phyloP scores from a whole-genome alignment of 1,140 invertebrate species.

The Drosophila kikkawai region DNA sequence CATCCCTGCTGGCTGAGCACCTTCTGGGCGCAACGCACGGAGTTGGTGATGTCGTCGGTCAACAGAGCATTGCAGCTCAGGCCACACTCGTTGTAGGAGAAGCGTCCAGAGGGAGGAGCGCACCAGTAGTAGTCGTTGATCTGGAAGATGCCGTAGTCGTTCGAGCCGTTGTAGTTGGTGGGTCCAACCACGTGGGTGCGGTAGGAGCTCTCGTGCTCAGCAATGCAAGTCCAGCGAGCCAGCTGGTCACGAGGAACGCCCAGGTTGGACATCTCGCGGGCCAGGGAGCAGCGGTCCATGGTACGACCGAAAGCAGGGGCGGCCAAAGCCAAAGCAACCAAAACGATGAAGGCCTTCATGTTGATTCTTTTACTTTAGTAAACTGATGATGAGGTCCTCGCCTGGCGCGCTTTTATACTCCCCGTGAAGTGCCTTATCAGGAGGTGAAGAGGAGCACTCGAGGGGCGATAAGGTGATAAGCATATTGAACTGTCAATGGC shows the following conservation, averaged over 20 bases:
- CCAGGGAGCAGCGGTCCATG: conserved; percentile 79
- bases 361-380: conserved; percentile 12
- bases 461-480: conserved; percentile 23
- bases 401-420: conserved; percentile 33
- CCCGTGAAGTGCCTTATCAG: background rate
- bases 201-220: background rate
- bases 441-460: background rate
- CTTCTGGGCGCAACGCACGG: conserved; percentile 71
- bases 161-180: conserved; percentile 68
- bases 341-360: conserved; percentile 67
- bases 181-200: conserved; percentile 46
- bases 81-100: too few species aligned
- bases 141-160: conserved; percentile 80
- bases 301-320: conserved; percentile 66
- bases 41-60: background rate
- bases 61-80: too few species aligned
- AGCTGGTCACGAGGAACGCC: conserved; percentile 1
- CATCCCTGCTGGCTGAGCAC: conserved; percentile 72
- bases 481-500: conserved; percentile 11
- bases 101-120: background rate
- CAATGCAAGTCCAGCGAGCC: background rate
- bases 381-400: conserved; percentile 39
- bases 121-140: conserved; percentile 82
- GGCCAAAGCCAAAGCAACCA: conserved; percentile 64
- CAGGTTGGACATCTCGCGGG: conserved; percentile 65